Percentiles rank a stretch among this genome's conserved stretches.
Evolutionary conservation across 2,888 invertebrate species (phyloP).

Genomic region (Sarcophaga carnaria): DNA sequence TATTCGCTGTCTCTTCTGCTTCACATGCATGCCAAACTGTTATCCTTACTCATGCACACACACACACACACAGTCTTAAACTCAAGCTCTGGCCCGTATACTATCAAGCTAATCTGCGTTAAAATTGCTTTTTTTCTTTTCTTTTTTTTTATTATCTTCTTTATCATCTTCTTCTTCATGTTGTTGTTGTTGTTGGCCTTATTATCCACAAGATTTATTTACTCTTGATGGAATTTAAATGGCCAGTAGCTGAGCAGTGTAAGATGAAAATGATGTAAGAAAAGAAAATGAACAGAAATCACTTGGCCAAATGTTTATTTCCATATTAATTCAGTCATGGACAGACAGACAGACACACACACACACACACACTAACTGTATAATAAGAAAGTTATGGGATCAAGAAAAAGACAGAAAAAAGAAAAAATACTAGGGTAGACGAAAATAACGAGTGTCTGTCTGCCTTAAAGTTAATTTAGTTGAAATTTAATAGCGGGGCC

Average conservation of each 20-base stretch:
- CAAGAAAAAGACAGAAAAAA: background rate
- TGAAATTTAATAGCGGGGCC: constrained; percentile 76
- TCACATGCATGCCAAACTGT: background rate
- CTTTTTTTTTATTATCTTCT: background rate
- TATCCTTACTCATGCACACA: background rate
- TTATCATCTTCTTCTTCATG: background rate
- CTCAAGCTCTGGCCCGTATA: background rate
- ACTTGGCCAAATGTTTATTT: constrained; percentile 41
- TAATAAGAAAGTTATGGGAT: background rate
- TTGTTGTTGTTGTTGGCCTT: background rate
- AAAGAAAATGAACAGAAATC: constrained; percentile 32
- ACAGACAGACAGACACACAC: background rate
- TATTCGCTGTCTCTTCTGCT: background rate
- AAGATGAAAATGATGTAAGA: background rate
- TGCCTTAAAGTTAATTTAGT: constrained; percentile 78
- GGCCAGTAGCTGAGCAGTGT: constrained; percentile 14
- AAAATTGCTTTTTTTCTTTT: constrained; percentile 49
- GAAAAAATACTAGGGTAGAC: no score
- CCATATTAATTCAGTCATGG: constrained; percentile 7
- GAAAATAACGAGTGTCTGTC: constrained; percentile 21
- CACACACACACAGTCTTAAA: background rate
- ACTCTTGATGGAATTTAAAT: constrained; percentile 57
- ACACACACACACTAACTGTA: background rate
- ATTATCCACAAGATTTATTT: constrained; percentile 55
- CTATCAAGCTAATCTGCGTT: constrained; percentile 49